Base-by-base conservation (phyloP, 1,140 invertebrate species). In the Drosophila dunni region DNA sequence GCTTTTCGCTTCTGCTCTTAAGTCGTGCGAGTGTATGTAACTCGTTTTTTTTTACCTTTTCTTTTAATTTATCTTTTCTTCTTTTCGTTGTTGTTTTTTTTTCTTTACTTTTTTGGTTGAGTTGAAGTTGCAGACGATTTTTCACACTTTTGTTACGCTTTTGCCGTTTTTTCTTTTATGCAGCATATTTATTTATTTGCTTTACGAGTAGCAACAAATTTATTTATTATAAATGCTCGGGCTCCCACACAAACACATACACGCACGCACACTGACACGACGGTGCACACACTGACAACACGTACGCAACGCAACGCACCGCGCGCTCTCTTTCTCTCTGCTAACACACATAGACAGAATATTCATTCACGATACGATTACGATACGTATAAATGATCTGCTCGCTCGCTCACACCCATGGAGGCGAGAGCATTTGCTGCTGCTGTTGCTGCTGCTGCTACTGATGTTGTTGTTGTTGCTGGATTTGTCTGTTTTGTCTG, bases 291-390 rank as follows among this genome's bases (percentile, higher is more conserved):
- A 68, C 46, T 61, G 45, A 64, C 34, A 70, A 66, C 72, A 78
- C 62, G 72, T 70, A 75, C 75, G 66, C 65, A 69, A 74, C 65
- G 62, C 48, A 75, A 70, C 73, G 62, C 56, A 75, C 63, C 73
- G 72, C 79, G 69, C 38, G 56, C 54, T 34, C 64, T 67, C 64
- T 73, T 44, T 34, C 67, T 46, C 54, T 51, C 40, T 8, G 2
- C 42, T 66, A 45, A 44, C 72, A 85, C 75, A 86, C 81, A 78
- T 70, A 72, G 58, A 85, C 82, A 86, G 75, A 77, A 84, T 76
- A 88, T 86, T 86, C 82, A 86, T 86, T 86, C 82, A 86, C 82
- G 78, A 85, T 70, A 85, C 81, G 82, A 73, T 81, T 79, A 84
- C 81, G 75, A 65, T 79, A 79, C 70, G 78, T 79, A 79, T 79